These are phyloP conservation scores for Alethe castanea DNA, from an alignment of 2,113 vertebrate genomes.

Conservation along the genomic window DNA sequence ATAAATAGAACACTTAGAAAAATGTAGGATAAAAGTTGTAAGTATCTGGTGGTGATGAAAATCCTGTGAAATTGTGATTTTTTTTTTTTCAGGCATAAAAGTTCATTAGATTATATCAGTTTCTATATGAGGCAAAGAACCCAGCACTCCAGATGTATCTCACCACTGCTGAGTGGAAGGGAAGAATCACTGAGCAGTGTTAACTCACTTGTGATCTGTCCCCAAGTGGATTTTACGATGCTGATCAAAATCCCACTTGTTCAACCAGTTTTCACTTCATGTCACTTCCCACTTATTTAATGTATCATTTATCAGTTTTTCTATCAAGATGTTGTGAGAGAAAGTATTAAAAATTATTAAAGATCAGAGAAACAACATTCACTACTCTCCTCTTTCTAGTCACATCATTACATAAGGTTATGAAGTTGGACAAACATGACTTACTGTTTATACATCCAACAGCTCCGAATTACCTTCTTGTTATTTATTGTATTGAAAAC, in stretches of 20 bases:
- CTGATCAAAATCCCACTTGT: background rate
- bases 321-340: background rate
- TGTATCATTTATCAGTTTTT: background rate
- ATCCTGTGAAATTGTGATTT: background rate
- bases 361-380: background rate
- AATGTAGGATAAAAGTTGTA: background rate
- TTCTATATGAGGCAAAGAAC: background rate
- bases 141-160: background rate
- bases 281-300: background rate
- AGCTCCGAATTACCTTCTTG: background rate
- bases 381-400: background rate
- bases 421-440: background rate
- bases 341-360: background rate
- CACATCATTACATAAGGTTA: background rate
- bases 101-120: background rate
- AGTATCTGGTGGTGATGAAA: background rate
- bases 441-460: background rate
- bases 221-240: background rate
- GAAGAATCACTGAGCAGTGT: rapidly evolving
- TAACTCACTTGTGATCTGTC: background rate
- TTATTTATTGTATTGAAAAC: background rate
- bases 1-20: background rate
- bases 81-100: background rate
- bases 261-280: background rate
- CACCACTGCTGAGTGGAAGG: background rate